Conservation (phyloP, 2,113 vertebrate genomes). For the Anguilla rostrata region DNA sequence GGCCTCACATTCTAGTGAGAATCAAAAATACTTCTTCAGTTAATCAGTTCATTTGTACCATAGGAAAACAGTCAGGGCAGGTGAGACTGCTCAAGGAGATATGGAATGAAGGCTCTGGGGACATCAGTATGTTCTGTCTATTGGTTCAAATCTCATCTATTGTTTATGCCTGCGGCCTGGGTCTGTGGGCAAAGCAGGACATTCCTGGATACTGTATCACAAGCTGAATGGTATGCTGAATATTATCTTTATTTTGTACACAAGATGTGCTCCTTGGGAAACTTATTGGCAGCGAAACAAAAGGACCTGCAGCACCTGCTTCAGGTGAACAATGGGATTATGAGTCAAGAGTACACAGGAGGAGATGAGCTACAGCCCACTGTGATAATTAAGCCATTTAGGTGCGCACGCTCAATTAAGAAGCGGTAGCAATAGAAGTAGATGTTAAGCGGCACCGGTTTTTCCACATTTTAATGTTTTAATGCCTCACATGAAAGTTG, state of each 20-base stretch:
- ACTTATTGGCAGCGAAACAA: neutral
- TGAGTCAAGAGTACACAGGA: neutral
- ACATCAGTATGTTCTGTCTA: neutral
- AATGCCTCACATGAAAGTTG: too few relatives aligned
- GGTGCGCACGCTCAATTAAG: neutral
- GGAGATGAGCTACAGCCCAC: neutral
- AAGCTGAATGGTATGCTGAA: neutral
- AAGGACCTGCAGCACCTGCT: neutral
- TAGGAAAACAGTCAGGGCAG: too few relatives aligned
- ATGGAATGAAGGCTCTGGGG: too few relatives aligned
- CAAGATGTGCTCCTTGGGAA: neutral
- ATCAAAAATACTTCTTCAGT: too few relatives aligned
- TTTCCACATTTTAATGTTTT: too few relatives aligned
- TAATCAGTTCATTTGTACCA: too few relatives aligned
- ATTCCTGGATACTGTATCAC: neutral
- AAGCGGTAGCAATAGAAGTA: neutral
- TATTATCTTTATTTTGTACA: neutral
- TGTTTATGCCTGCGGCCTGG: neutral
- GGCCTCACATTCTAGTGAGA: too few relatives aligned
- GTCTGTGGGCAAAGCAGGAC: neutral
- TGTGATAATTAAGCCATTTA: neutral
- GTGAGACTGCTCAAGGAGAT: too few relatives aligned
- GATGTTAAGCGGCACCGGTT: too few relatives aligned
- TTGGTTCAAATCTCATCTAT: neutral
- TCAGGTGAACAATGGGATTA: neutral